Base-by-base conservation (phyloP, 2,888 invertebrate genomes). In the Euzetes globulus region DNA sequence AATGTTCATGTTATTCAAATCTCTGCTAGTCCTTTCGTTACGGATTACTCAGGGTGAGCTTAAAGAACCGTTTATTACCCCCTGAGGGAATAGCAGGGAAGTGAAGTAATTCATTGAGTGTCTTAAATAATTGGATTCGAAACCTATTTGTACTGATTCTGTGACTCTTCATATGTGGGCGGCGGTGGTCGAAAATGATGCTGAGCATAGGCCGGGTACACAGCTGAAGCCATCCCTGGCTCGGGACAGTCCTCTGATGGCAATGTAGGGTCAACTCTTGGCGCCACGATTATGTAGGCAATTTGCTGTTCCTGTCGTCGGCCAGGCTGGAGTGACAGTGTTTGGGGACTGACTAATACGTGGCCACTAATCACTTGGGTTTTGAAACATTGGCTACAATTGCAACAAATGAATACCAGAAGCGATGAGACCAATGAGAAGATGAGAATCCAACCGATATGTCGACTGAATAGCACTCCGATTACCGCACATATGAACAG, bases 91-190 rank as follows among this genome's bases (percentile, higher is more conserved):
- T n/a, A n/a, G n/a, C n/a, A n/a, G n/a, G n/a, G n/a, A n/a, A n/a
- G n/a, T n/a, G n/a, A n/a, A n/a, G n/a, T n/a, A n/a, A n/a, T n/a
- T n/a, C n/a, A n/a, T n/a, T n/a, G n/a, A n/a, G n/a, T n/a, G n/a
- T n/a, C 17, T 17, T n/a, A 11, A n/a, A 17, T 9, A 47, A 17
- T 47, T 15, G 5, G 19, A n/a, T 52, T 1, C 9, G 19, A 15
- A 29, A 33, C 6, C 33, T 65, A 70, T 45, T 45, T 70, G 47
- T 70, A 70, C 15, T 70, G 70, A 15, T 13, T 45, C 37, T 70
- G 70, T 7, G 70, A 70, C 25, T 70, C 70, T 25, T 70, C 45
- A 70, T 70, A 70, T 15, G 41, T 70, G 22, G 70, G 70, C 4
- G 70, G 70, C 19, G 70, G 70, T 7, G 70, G 70, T 13, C 5